Percentiles rank a stretch among this genome's conserved stretches.
phyloP scores from a whole-genome alignment of 2,797 vertebrate species.

The Malacoctenus gilli region DNA sequence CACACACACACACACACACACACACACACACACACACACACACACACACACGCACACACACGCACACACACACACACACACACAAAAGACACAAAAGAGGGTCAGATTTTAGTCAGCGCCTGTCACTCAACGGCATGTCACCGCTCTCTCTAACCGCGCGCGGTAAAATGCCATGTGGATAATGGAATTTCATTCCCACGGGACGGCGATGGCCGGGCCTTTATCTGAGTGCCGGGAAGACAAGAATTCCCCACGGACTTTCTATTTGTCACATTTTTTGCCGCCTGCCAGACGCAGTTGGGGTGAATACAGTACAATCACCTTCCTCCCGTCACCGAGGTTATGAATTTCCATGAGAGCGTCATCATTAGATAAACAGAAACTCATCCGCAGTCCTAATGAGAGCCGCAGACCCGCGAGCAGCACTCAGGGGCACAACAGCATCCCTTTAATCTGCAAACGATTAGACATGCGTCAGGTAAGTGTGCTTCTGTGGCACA shows the following conservation, averaged over 20 bases:
- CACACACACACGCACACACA: too few relatives aligned
- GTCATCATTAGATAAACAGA: slow-evolving; percentile 45
- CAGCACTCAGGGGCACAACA: neutral
- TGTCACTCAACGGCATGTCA: slow-evolving; percentile 53
- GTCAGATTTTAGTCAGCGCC: slow-evolving; percentile 30
- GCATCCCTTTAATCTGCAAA: slow-evolving; percentile 21
- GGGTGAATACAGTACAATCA: slow-evolving; percentile 13
- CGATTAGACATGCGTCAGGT: slow-evolving; percentile 28
- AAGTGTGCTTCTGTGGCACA: slow-evolving; percentile 11
- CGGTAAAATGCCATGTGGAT: slow-evolving; percentile 55
- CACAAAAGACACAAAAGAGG: slow-evolving; percentile 19
- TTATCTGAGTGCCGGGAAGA: slow-evolving; percentile 41
- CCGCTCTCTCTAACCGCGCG: slow-evolving; percentile 29
- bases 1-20: slow-evolving; percentile 18
- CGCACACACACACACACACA: too few relatives aligned
- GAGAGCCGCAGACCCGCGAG: slow-evolving; percentile 11
- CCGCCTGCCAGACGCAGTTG: slow-evolving; percentile 38
- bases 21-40: too few relatives aligned
- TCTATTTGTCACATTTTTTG: slow-evolving; percentile 31
- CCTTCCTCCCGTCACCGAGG: slow-evolving; percentile 19
- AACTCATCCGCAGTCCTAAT: slow-evolving; percentile 35
- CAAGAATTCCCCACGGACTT: slow-evolving; percentile 29
- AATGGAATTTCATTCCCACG: slow-evolving; percentile 48
- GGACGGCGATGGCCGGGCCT: slow-evolving; percentile 25
- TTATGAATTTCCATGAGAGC: slow-evolving; percentile 34